Conservation (phyloP, 2,113 vertebrate species). For the Numida meleagris region DNA sequence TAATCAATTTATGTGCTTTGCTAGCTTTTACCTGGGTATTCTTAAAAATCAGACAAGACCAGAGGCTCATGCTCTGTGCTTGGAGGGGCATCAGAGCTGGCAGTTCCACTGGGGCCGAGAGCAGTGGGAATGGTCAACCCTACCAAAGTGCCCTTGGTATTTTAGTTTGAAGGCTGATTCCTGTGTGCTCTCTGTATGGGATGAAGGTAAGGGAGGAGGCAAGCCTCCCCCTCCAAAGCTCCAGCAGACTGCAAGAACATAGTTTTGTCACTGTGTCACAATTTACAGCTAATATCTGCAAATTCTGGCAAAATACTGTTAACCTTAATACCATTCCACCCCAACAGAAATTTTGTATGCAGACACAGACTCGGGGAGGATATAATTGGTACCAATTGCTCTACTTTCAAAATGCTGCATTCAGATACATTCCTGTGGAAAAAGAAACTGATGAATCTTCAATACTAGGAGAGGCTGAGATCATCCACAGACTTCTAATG, state of each 20-base stretch:
- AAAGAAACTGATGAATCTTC: constrained; percentile 16
- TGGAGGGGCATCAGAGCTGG: not conserved
- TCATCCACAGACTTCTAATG: not conserved
- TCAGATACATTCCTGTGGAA: not conserved
- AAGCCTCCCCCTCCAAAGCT: not conserved
- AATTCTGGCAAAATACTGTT: not conserved
- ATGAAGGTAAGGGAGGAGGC: not conserved
- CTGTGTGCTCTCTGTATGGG: accelerated
- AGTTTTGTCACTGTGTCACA: not conserved
- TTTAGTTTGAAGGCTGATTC: not conserved
- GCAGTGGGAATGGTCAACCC: not conserved
- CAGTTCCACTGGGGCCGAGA: not conserved
- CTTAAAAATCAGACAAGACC: not conserved
- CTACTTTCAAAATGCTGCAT: constrained; percentile 30
- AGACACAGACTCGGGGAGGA: not conserved
- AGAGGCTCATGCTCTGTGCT: accelerated
- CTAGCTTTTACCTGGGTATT: not conserved
- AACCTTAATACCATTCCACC: not conserved
- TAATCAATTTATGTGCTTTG: not conserved
- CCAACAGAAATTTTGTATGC: constrained; percentile 1
- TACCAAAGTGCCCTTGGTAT: not conserved
- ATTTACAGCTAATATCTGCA: not conserved
- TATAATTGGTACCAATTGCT: constrained; percentile 34
- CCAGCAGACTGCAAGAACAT: accelerated
- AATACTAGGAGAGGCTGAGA: not conserved